phyloP scores from a whole-genome alignment of 2,113 vertebrate genomes.

The Ancistrus triradiatus region DNA sequence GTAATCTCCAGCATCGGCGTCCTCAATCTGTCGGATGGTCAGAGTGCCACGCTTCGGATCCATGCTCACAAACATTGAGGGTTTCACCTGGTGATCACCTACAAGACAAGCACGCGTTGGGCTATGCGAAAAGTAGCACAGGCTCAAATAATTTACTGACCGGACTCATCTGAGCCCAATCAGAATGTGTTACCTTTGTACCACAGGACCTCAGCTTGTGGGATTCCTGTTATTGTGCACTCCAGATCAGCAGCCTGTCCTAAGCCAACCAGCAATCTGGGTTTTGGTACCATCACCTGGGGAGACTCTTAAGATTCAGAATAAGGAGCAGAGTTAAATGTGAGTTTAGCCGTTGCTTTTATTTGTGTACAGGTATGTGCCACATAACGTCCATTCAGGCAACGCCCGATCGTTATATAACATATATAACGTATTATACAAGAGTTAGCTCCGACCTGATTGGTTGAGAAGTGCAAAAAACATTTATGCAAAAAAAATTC shows the following conservation, averaged over 20 bases:
- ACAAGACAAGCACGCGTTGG: slow-evolving; percentile 4
- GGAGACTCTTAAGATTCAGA: slow-evolving; percentile 73
- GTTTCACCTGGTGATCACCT: slow-evolving; percentile 80
- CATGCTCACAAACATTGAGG: slow-evolving; percentile 72
- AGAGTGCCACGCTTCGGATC: slow-evolving; percentile 72
- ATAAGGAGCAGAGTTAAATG: slow-evolving; percentile 10
- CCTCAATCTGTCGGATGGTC: slow-evolving; percentile 81
- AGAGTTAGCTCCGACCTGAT: too few species aligned
- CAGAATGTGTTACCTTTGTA: slow-evolving; percentile 81
- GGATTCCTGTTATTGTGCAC: slow-evolving; percentile 82
- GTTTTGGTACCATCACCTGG: slow-evolving; percentile 70
- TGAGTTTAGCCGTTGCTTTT: too few species aligned
- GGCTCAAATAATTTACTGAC: too few species aligned
- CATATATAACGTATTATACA: too few species aligned
- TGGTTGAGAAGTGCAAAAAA: too few species aligned
- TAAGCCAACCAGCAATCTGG: slow-evolving; percentile 79
- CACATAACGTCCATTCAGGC: too few species aligned
- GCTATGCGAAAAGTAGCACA: not conserved
- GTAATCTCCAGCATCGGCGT: slow-evolving; percentile 86
- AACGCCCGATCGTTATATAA: too few species aligned
- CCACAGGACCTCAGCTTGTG: slow-evolving; percentile 84
- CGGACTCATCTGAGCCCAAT: not conserved
- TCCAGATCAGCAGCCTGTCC: slow-evolving; percentile 84
- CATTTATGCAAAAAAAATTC: too few species aligned
- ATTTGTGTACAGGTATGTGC: too few species aligned